Conservation (phyloP, 64 coral and sea anemone species). For the Porites australiensis region DNA sequence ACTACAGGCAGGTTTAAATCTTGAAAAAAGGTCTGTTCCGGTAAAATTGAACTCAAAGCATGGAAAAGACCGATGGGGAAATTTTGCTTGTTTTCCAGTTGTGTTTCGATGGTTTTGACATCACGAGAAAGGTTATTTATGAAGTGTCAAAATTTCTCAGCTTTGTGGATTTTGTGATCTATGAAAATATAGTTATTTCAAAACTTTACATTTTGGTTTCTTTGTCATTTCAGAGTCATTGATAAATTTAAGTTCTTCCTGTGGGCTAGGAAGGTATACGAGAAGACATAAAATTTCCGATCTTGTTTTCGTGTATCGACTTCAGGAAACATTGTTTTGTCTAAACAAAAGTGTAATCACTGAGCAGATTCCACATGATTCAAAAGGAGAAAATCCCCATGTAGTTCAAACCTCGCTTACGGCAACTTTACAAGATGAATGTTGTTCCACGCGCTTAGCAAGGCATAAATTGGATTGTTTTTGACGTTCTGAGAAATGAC, state of each 20-base stretch:
- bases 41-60: not conserved
- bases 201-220: not conserved
- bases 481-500: constrained; percentile 13
- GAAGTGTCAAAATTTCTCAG: not conserved
- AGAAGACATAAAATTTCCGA: constrained; percentile 9
- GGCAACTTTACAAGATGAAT: not conserved
- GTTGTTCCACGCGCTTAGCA: not conserved
- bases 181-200: not conserved
- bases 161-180: not conserved
- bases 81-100: not conserved
- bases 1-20: not conserved
- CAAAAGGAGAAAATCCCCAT: not conserved
- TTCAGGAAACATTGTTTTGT: not conserved
- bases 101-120: not conserved
- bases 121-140: not conserved
- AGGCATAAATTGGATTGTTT: not conserved
- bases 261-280: not conserved
- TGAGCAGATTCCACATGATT: not conserved
- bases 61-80: not conserved
- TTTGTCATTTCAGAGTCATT: not conserved
- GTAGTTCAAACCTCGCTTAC: not conserved
- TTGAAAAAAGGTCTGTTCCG: not conserved
- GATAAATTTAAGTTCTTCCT: not conserved
- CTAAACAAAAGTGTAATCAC: not conserved
- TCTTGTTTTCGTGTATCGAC: not conserved